Evolutionary conservation across 2,888 invertebrate genomes (phyloP).

Genomic region (Ptilodon capucinus): DNA sequence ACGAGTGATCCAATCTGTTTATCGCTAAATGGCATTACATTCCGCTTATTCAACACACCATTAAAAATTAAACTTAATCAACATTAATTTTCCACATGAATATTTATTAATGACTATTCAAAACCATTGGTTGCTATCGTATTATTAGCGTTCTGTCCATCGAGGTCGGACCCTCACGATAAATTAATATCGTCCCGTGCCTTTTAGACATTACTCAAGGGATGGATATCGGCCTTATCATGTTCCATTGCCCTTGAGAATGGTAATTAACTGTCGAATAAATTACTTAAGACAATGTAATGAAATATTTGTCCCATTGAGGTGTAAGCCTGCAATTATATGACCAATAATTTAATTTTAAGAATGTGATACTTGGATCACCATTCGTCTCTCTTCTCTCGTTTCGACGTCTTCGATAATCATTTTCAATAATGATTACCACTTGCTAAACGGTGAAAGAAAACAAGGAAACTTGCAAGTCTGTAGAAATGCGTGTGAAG

Average conservation of each 20-base stretch:
- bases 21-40: no score
- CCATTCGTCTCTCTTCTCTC: no score
- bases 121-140: constrained; percentile 15
- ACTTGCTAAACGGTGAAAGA: no score
- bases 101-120: constrained; percentile 17
- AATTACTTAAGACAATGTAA: constrained; percentile 15
- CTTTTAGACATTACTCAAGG: constrained; percentile 39
- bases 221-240: constrained; percentile 36
- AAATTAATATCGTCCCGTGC: constrained; percentile 40
- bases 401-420: no score
- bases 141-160: constrained; percentile 2
- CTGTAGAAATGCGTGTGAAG: no score
- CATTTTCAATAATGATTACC: no score
- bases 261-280: constrained; percentile 6
- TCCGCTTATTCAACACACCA: not conserved
- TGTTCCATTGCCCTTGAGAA: constrained; percentile 16
- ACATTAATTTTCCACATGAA: constrained; percentile 8
- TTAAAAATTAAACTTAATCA: not conserved
- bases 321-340: not conserved
- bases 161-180: constrained; percentile 28
- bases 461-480: no score
- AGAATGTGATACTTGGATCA: no score
- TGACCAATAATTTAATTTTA: no score
- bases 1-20: no score
- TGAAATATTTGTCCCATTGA: constrained; percentile 15